A percentile compares a stretch with the other conserved stretches of the same genome.
phyloP scores from a whole-genome alignment of 2,888 invertebrate genomes.

The Ectemnius cavifrons region DNA sequence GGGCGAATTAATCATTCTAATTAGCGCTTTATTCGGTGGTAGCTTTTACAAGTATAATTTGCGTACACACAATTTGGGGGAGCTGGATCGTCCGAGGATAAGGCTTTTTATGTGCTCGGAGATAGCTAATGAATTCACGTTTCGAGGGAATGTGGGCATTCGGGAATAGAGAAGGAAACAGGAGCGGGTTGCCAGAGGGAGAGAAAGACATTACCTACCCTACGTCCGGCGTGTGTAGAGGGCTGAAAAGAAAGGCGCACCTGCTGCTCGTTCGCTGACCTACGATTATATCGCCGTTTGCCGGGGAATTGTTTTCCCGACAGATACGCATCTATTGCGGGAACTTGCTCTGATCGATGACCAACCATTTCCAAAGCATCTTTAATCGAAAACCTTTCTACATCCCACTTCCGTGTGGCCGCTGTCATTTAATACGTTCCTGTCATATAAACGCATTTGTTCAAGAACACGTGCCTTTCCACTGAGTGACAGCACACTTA shows the following conservation, averaged over 20 bases:
- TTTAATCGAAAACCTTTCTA: slow-evolving; percentile 23
- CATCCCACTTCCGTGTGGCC: slow-evolving; percentile 15
- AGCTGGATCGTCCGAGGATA: slow-evolving; percentile 31
- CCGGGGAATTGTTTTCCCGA: slow-evolving; percentile 46
- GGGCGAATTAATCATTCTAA: slow-evolving; percentile 33
- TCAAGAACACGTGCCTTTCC: too few species aligned
- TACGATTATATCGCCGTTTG: slow-evolving; percentile 59
- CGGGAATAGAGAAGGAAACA: slow-evolving; percentile 17
- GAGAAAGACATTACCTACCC: slow-evolving; percentile 59
- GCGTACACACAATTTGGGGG: slow-evolving; percentile 25
- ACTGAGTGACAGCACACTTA: too few species aligned
- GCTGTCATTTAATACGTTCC: background rate
- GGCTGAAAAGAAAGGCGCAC: slow-evolving; percentile 50
- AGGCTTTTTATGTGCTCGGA: slow-evolving; percentile 23
- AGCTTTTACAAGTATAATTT: slow-evolving; percentile 33
- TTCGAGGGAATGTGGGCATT: slow-evolving; percentile 15
- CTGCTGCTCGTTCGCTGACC: slow-evolving; percentile 57
- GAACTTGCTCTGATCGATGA: slow-evolving; percentile 14
- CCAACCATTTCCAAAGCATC: slow-evolving; percentile 35
- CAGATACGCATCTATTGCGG: slow-evolving; percentile 40
- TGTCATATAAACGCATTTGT: background rate
- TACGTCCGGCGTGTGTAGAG: slow-evolving; percentile 43
- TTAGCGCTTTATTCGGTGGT: slow-evolving; percentile 25
- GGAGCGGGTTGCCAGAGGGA: slow-evolving; percentile 37
- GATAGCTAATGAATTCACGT: slow-evolving; percentile 49